phyloP scores from a whole-genome alignment of 2,797 vertebrate genomes.

The Oreochromis grahami region DNA sequence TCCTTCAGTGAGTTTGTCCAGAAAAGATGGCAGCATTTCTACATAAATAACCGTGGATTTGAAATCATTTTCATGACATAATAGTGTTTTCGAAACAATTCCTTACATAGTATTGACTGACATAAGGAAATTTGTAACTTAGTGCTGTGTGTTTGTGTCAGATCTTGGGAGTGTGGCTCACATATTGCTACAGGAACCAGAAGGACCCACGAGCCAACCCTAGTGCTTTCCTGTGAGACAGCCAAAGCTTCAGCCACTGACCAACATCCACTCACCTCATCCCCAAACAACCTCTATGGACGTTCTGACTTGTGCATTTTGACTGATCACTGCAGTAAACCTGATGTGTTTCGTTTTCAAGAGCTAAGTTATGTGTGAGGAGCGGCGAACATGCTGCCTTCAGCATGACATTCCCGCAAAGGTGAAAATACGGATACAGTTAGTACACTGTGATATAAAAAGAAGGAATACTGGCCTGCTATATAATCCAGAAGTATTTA shows the following conservation, averaged over 20 bases:
- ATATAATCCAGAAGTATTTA: not conserved
- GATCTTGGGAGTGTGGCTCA: conserved; percentile 95
- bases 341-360: not conserved
- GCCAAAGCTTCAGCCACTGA: not conserved
- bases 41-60: not conserved
- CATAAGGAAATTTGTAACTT: not conserved
- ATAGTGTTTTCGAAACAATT: rapidly evolving
- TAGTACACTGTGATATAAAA: not conserved
- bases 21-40: not conserved
- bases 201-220: conserved; percentile 94
- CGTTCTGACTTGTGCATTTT: not conserved
- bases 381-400: not conserved
- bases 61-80: rapidly evolving
- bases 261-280: not conserved
- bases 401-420: not conserved
- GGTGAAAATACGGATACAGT: rapidly evolving
- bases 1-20: not conserved
- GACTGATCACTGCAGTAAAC: not conserved
- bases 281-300: not conserved
- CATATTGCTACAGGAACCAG: conserved; percentile 93
- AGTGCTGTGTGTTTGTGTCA: conserved; percentile 50
- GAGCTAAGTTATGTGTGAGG: not conserved
- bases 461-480: not conserved
- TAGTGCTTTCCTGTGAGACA: conserved; percentile 90
- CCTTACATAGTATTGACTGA: not conserved